Evolutionary conservation across 30 jellyfish, hydroid and myxozoan genomes (phyloP).

Genomic region (Rhopilema esculentum): DNA sequence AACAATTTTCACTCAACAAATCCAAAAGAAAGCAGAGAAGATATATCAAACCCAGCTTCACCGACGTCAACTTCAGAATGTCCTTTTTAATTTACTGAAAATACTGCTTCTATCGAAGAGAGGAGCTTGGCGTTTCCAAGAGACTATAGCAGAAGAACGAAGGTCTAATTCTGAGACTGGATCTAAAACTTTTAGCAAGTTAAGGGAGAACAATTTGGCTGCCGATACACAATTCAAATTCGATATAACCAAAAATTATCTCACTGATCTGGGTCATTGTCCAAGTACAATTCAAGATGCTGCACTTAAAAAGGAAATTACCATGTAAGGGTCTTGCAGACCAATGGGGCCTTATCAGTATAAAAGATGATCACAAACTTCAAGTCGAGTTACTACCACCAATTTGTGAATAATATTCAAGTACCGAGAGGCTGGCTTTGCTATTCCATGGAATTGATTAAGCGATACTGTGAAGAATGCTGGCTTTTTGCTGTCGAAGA

Average conservation of each 20-base stretch:
- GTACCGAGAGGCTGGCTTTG: slow-evolving; percentile 51
- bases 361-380: slow-evolving; percentile 6
- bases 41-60: neutral
- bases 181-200: too few relatives aligned
- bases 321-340: slow-evolving; percentile 43
- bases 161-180: neutral
- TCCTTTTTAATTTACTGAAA: neutral
- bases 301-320: slow-evolving; percentile 26
- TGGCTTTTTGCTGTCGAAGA: slow-evolving; percentile 45
- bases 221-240: slow-evolving; percentile 15
- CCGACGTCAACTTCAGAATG: slow-evolving; percentile 13
- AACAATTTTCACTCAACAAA: slow-evolving; percentile 1
- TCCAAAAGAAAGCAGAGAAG: neutral
- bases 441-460: slow-evolving; percentile 38
- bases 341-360: slow-evolving; percentile 20
- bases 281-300: slow-evolving; percentile 19
- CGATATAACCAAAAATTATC: slow-evolving; percentile 8
- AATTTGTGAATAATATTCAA: slow-evolving; percentile 33
- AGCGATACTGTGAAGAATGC: slow-evolving; percentile 44
- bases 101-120: slow-evolving; percentile 1
- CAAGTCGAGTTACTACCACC: slow-evolving; percentile 27
- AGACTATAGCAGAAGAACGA: neutral
- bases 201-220: slow-evolving; percentile 7
- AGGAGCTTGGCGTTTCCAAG: neutral
- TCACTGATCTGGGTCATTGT: slow-evolving; percentile 20